Evolutionary conservation across 92 coral and sea anemone species (phyloP), one percentile per base, ranked within the genome.

Genomic region (Nematostella vectensis): DNA sequence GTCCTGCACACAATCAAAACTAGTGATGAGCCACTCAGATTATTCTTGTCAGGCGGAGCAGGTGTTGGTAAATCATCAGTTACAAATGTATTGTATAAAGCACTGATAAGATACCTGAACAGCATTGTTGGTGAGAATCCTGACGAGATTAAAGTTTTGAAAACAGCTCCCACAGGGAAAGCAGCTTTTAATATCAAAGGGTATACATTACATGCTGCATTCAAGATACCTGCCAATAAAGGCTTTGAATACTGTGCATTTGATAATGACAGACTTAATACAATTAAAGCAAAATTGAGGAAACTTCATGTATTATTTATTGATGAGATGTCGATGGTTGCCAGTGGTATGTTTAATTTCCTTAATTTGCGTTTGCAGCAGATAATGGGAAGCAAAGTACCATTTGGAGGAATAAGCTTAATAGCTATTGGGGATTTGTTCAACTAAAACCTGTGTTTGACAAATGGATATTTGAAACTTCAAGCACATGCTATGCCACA

Each of bases 241-340:
- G n/a, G n/a, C n/a, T n/a, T n/a, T n/a, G n/a, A n/a, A n/a, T n/a
- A n/a, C n/a, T n/a, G n/a, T n/a, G n/a, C n/a, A n/a, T n/a, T n/a
- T n/a, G n/a, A n/a, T n/a, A n/a, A n/a, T n/a, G n/a, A n/a, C n/a
- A n/a, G n/a, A n/a, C n/a, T n/a, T n/a, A 31, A 72, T 49, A 63
- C 79, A 23, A 55, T 55, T 3, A 47, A 67, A 66, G 24, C 74
- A 21, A 47, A 74, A 28, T 30, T 65, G 19, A 39, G 61, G 16
- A 73, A 52, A 38, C 59, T 73, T 2, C 50, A 73, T 64, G 73
- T 65, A 4, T 29, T 65, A 29, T 55, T 74, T 17, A 74, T 72
- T 57, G 85, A 78, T 52, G 78, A 78, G 56, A 65, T 83, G 12
- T 71, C 77, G 13, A 78, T 83, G 85, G 91, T 83, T 81, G 27